Percentiles rank a stretch among this genome's conserved stretches.
Conservation (phyloP, 2,888 invertebrate genomes). For the Iphiclides podalirius region DNA sequence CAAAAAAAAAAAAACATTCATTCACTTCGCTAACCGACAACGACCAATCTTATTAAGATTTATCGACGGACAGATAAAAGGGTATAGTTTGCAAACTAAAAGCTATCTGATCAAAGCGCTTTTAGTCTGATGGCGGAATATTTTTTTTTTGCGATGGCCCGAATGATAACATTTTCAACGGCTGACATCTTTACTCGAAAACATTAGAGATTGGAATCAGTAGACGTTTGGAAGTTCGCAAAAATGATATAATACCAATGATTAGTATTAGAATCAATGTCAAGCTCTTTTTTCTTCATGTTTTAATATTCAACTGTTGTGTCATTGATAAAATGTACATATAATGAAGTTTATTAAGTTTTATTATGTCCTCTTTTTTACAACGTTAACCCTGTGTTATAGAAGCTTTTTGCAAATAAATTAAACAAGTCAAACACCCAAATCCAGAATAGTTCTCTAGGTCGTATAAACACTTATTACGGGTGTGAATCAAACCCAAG, state of each 20-base stretch:
- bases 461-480: too few relatives aligned
- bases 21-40: slow-evolving; percentile 18
- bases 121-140: slow-evolving; percentile 49
- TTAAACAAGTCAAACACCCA: too few relatives aligned
- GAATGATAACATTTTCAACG: slow-evolving; percentile 50
- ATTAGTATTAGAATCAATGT: slow-evolving; percentile 9
- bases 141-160: slow-evolving; percentile 54
- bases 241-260: slow-evolving; percentile 7
- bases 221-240: slow-evolving; percentile 2
- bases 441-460: too few relatives aligned
- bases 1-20: background rate
- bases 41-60: slow-evolving; percentile 39
- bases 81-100: slow-evolving; percentile 60
- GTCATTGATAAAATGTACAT: too few relatives aligned
- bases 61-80: slow-evolving; percentile 47
- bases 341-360: too few relatives aligned
- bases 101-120: slow-evolving; percentile 59
- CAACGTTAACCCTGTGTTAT: too few relatives aligned
- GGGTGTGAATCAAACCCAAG: too few relatives aligned
- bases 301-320: background rate
- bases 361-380: too few relatives aligned
- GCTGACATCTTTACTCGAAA: slow-evolving; percentile 57
- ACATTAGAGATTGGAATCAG: slow-evolving; percentile 12
- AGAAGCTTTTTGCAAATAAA: too few relatives aligned
- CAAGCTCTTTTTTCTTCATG: too few relatives aligned